Base-by-base conservation (phyloP, 2,888 invertebrate species). In the Pammene fasciana region DNA sequence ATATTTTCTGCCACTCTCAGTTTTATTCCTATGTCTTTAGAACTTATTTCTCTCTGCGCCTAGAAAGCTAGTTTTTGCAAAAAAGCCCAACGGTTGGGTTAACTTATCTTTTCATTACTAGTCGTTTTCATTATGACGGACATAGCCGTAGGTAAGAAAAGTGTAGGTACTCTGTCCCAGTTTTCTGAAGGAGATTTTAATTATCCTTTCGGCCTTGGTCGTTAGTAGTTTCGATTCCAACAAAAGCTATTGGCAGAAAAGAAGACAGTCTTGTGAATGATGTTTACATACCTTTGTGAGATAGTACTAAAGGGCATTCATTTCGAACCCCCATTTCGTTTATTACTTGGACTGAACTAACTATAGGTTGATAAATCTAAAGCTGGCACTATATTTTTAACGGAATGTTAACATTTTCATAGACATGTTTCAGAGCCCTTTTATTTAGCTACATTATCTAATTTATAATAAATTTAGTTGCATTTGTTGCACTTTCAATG, bases 11-110 rank as follows among this genome's bases (percentile, higher is more conserved):
- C 41, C 43, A 16, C 0, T 26, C 7, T 52, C 45, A 34, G 10
- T 46, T 54, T 11, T 68, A 59, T 52, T 52, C 36, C 52, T 16
- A 59, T 18, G 9, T 14, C 16, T 10, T 54, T 52, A 65, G 50
- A 43, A 56, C 16, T 6, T 14, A 50, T 18, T 16, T 52, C 59
- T 10, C 50, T 59, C 5, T 45, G 36, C 11, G 8, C 16, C 18
- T 2, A 14, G 14, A 11, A 4, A 50, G 38, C 38, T 16, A 41
- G 10, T 18, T 65, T 59, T 54, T 43, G 46, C 59, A 57, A 64
- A 68, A 67, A 68, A 54, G 57, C 57, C 52, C 38, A 59, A 59
- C 38, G 52, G 64, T 52, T 36, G 55, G 56, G 41, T 68, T 68
- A 57, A 45, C 50, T 68, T 67, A 48, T 68, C 56, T 52, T 65